Base-by-base conservation (phyloP, 2,113 vertebrate species). In the Entomyzon cyanotis region DNA sequence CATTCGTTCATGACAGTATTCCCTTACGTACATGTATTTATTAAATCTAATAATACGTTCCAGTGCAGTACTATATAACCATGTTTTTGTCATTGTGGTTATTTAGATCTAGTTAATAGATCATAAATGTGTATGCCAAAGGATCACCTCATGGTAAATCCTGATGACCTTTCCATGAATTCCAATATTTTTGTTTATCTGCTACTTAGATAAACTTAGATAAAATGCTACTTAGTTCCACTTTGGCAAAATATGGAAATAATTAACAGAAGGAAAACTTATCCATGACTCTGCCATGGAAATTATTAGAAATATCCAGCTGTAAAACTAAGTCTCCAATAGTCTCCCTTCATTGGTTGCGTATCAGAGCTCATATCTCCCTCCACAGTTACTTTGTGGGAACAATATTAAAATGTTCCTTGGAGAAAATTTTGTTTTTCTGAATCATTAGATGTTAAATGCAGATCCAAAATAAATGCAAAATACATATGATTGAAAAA, bases 321-420 rank as follows among this genome's bases (percentile, higher is more conserved):
- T 41, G 44, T 83, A 77, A 64, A 81, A 78, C 11, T 52, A 62
- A 74, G 16, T 35, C 28, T 73, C 12, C 33, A 13, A 70, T 13
- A 71, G 49, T n/a, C 28, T 65, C n/a, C 17, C 41, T 80, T 65
- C 12, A 8, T 44, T 74, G 2, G 0, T 37, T 49, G 41, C 0
- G 0, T 49, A 9, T 68, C 0, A 0, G 62, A 56, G 37, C 35
- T 92, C 2, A 1, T 22, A 23, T 28, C 3, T 83, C 27, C 28
- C 84, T 89, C 65, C 58, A 30, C 10, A 71, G 39, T 44, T 49
- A 22, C 44, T 94, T 76, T 82, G 52, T 68, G 35, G 68, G 41
- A 91, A 30, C 6, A 37, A 60, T 60, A 63, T 7, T 47, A 60
- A 52, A 87, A 63, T 20, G 16, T 52, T 78, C 28, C n/a, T 62